Conservation (phyloP, 2,888 invertebrate genomes). For the Drepanosiphum platanoidis region DNA sequence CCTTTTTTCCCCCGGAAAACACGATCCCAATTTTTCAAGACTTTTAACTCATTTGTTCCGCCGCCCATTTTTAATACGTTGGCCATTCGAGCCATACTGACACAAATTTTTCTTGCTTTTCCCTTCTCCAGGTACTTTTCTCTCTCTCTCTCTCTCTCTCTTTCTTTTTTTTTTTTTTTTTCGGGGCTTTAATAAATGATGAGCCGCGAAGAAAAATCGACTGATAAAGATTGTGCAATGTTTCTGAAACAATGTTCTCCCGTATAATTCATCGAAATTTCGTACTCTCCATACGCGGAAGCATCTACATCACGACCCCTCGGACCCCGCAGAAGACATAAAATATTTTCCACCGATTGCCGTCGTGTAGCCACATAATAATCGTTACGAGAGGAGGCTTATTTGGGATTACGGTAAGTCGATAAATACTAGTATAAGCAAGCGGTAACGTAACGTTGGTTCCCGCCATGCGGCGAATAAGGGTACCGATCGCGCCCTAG, state of each 20-base stretch:
- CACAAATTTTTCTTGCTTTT: conserved; percentile 57
- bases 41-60: conserved; percentile 61
- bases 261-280: conserved; percentile 36
- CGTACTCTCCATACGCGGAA: background rate
- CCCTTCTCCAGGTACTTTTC: conserved; percentile 40
- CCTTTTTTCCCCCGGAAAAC: conserved; percentile 40
- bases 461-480: too few species aligned
- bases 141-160: background rate
- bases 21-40: conserved; percentile 59
- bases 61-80: conserved; percentile 57
- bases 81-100: conserved; percentile 47
- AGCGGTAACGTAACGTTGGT: too few species aligned
- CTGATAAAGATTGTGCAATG: conserved; percentile 52
- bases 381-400: too few species aligned
- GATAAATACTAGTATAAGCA: too few species aligned
- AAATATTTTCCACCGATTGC: too few species aligned
- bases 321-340: background rate
- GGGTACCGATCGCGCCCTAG: too few species aligned
- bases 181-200: conserved; percentile 52
- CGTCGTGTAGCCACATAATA: too few species aligned
- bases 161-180: background rate
- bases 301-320: background rate
- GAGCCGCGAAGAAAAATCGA: conserved; percentile 40
- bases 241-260: conserved; percentile 48
- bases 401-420: too few species aligned